Base-by-base conservation (phyloP, 2,888 invertebrate genomes). In the Lycaena phlaeas region DNA sequence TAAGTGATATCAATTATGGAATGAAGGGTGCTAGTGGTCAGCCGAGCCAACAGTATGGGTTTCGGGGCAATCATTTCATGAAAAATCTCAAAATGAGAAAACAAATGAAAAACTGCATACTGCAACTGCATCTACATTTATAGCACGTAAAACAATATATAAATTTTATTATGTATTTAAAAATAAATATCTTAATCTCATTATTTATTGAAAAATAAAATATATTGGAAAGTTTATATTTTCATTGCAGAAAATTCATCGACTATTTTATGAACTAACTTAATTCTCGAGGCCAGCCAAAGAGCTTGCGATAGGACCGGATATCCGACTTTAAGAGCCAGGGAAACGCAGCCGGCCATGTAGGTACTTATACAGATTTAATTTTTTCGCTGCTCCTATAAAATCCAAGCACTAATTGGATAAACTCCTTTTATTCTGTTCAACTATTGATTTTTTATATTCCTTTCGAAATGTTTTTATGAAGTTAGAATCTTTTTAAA, bases 261-360 rank as follows among this genome's bases (percentile, higher is more conserved):
- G n/a, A 29, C 22, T 10, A 38, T 25, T 38, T 29, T 29, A 38
- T 38, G 25, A 44, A 43, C 43, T 43, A 43, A 47, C 41, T 65
- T 61, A 53, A 59, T 62, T 56, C 55, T 55, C 51, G 56, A 57
- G 59, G 59, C 56, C 59, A 60, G 46, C 63, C 57, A 64, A 64
- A 64, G 57, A 56, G 53, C 51, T n/a, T 48, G 57, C 36, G 57
- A 61, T 61, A 60, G 65, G 64, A 57, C 54, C 62, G 71, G 71
- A 74, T 64, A 63, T 74, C 65, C 74, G 66, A 66, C 50, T 61
- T 66, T 64, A 64, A 68, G 59, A 69, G 64, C 59, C 57, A 66
- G 64, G 59, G 60, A 71, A 68, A 66, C 64, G 58, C 56, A 50
- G 56, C 53, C 50, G 53, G 53, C 45, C 54, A 59, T 61, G 62